Base-by-base conservation (phyloP, 2,888 invertebrate species). In the Diploptera punctata region DNA sequence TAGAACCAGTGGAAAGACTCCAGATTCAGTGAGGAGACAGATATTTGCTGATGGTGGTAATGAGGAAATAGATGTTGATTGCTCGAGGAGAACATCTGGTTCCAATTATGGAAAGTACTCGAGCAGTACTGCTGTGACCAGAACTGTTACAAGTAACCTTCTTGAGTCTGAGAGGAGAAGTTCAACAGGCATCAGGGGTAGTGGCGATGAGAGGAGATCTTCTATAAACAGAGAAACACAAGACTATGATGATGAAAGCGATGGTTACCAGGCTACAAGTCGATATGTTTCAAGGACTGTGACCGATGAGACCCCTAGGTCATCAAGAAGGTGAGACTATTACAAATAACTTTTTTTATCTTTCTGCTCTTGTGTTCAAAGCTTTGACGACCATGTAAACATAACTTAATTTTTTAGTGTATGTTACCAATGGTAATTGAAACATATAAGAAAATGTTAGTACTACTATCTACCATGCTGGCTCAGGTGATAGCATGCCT, bases 161-260 rank as follows among this genome's bases (percentile, higher is more conserved):
- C 10, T 65, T 24, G 65, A 65, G 1, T 65, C 65, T 2, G 65
- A 65, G 26, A 47, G 65, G 18, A 65, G 47, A n/a, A 44, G 21
- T 1, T 3, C 57, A 57, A 16, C 16, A 4, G 57, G 4, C 24
- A 47, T 4, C 10, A 57, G 29, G 26, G 31, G 21, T n/a, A 24
- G 4, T 31, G 47, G 47, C 2, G 72, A 74, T 18, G 72, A 74
- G n/a, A 54, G 43, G n/a, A n/a, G n/a, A 44, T 19, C n/a, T 43
- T 69, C 74, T 21, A 29, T 44, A 16, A 29, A 62, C 21, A 29
- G 13, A 9, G 61, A 57, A 65, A 54, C 44, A 16, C 68, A 49
- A 26, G 74, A 72, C 47, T 61, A 73, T 44, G 74, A 70, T 29
- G 74, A 75, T 19, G 73, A 75, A 19, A 65, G 49, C 19, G 73